These are phyloP conservation scores for Haliclona indistincta DNA, from an alignment of 37 sponge, comb jelly and placozoan genomes.

Conservation along the genomic window DNA sequence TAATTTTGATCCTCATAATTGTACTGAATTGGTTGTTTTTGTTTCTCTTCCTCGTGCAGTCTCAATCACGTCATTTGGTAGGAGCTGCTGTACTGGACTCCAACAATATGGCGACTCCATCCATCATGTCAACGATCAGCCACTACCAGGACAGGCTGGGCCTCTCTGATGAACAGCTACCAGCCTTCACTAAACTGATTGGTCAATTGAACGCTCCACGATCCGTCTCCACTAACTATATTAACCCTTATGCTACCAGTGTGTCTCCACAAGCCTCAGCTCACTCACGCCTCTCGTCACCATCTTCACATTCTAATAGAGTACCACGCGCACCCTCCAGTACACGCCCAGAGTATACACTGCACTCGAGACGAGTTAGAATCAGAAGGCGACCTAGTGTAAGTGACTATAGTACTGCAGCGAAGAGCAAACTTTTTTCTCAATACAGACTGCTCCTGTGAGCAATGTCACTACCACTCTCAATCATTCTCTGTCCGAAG, in stretches of 20 bases:
- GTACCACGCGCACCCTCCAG: too few species aligned
- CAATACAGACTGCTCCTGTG: slow-evolving; percentile 34
- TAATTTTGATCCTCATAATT: neutral
- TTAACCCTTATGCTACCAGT: neutral
- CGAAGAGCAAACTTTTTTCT: too few species aligned
- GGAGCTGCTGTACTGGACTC: neutral
- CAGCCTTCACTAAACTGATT: neutral
- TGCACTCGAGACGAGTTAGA: too few species aligned
- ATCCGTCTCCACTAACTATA: neutral
- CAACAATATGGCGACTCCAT: neutral
- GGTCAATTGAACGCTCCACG: neutral
- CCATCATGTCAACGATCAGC: neutral
- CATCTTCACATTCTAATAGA: neutral
- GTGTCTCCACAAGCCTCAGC: neutral
- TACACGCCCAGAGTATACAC: too few species aligned
- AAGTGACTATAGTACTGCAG: too few species aligned
- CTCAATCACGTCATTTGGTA: neutral
- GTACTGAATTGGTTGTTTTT: too few species aligned
- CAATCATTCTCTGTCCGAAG: too few species aligned
- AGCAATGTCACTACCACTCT: too few species aligned
- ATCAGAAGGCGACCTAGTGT: slow-evolving; percentile 20
- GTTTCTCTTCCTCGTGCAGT: neutral
- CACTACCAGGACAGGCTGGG: slow-evolving; percentile 7
- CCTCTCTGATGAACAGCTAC: slow-evolving; percentile 12
- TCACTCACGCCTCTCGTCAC: neutral